A percentile compares a stretch with the other conserved stretches of the same genome.
Evolutionary conservation across 2,888 invertebrate species (phyloP).

Genomic region (Camponotus fellah): DNA sequence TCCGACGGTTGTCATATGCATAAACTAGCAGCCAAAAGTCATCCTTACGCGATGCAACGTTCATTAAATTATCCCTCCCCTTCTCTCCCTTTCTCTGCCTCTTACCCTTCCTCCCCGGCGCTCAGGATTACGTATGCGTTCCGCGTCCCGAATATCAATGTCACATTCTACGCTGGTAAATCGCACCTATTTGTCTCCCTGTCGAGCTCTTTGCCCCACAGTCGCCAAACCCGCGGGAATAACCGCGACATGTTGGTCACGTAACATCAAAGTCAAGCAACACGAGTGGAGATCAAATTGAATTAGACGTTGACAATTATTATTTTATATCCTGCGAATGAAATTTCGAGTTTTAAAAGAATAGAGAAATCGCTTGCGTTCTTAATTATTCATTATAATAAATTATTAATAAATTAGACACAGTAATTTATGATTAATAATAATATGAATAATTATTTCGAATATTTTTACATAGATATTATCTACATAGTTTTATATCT

Average conservation of each 20-base stretch:
- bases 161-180: constrained; percentile 16
- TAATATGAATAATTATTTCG: too few species aligned
- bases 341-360: neutral
- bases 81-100: neutral
- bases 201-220: neutral
- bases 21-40: constrained; percentile 54
- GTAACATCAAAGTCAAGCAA: neutral
- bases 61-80: constrained; percentile 63
- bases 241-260: neutral
- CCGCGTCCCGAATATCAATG: constrained; percentile 62
- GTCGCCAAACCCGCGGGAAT: neutral
- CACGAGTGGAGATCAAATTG: neutral
- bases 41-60: constrained; percentile 61
- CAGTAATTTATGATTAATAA: neutral
- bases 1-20: constrained; percentile 63
- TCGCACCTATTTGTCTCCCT: constrained; percentile 27
- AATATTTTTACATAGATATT: neutral
- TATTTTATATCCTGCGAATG: neutral
- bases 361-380: neutral
- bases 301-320: neutral
- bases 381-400: constrained; percentile 13
- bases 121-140: constrained; percentile 50
- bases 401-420: neutral
- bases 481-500: neutral
- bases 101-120: neutral